Percentiles rank a stretch among this genome's conserved stretches.
Evolutionary conservation across 2,888 invertebrate species (phyloP).

Genomic region (Cephalotes varians): DNA sequence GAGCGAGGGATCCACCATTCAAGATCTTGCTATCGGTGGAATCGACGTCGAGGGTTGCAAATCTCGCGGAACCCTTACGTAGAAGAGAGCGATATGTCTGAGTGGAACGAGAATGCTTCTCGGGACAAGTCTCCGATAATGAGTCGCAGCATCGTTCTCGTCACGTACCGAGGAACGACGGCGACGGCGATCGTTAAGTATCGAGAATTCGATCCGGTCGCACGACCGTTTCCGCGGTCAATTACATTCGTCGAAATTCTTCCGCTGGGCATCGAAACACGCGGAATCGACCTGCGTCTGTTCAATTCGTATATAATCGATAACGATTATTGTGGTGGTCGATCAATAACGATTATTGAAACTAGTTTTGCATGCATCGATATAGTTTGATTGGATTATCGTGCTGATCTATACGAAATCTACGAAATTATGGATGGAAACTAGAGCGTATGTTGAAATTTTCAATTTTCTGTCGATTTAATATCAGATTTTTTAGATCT

Average conservation of each 20-base stretch:
- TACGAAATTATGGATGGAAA: not conserved
- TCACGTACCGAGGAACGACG: constrained; percentile 77
- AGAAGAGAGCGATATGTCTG: not conserved
- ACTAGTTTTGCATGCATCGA: not conserved
- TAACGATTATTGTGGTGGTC: not conserved
- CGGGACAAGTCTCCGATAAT: constrained; percentile 81
- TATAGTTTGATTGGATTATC: not conserved
- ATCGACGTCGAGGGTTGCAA: constrained; percentile 65
- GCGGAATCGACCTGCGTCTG: not conserved
- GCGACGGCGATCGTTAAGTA: constrained; percentile 49
- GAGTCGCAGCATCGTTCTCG: constrained; percentile 80
- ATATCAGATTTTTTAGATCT: not conserved
- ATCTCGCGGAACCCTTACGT: constrained; percentile 29
- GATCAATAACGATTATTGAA: constrained; percentile 11
- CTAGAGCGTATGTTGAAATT: not conserved
- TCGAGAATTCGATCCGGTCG: constrained; percentile 15
- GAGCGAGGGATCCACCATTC: constrained; percentile 65
- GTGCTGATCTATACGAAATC: not conserved
- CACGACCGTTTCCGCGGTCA: not conserved
- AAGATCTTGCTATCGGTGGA: constrained; percentile 54
- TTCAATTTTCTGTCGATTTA: not conserved
- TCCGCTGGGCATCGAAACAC: not conserved
- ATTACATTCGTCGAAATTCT: constrained; percentile 16
- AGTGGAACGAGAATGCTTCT: constrained; percentile 73
- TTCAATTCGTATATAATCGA: not conserved